Evolutionary conservation across 2,797 vertebrate species (phyloP), one percentile per base, ranked within the genome.

Genomic region (Pogonophryne albipinna): DNA sequence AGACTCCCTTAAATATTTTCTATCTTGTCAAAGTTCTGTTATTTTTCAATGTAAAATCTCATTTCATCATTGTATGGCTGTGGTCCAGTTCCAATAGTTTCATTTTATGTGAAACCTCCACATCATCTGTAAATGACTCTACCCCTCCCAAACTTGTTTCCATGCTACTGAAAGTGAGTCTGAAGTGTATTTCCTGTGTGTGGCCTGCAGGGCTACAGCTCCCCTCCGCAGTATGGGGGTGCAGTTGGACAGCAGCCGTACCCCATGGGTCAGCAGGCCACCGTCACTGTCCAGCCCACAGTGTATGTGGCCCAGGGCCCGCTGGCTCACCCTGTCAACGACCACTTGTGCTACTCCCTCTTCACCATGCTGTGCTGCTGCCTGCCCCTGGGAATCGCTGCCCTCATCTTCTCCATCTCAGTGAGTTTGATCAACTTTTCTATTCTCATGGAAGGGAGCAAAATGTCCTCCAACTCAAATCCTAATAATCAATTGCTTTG

Each of bases 301-400:
- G 46, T 91, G 8, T 93, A 49, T 4, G 78, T 93, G 82, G 44
- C 84, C 2, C 79, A 31, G 0, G 23, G 1, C 14, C 87, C 91
- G 0, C 83, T 94, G 66, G 2, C 11, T 0, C 4, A 82, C 11
- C 91, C 88, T 0, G 49, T 85, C 44, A 87, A 90, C 0, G 95
- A 95, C 83, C 94, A 95, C 88, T 1, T 96, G 92, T 23, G 82
- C 23, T 95, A 94, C 78, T 96, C 95, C 78, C 91, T 96, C 84
- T 94, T 95, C 82, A 95, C 92, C 78, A 10, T 94, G 90, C 9
- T 96, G 58, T 96, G 93, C 80, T 96, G 96, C 85, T 96, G 92
- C 76, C 53, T 95, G 46, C 95, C 96, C 0, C 65, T 96, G 1
- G 95, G 96, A 38, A 77, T 95, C 4, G 93, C 84, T 5, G 96